phyloP scores from a whole-genome alignment of 2,113 vertebrate genomes.

The Paracanthobrama guichenoti region DNA sequence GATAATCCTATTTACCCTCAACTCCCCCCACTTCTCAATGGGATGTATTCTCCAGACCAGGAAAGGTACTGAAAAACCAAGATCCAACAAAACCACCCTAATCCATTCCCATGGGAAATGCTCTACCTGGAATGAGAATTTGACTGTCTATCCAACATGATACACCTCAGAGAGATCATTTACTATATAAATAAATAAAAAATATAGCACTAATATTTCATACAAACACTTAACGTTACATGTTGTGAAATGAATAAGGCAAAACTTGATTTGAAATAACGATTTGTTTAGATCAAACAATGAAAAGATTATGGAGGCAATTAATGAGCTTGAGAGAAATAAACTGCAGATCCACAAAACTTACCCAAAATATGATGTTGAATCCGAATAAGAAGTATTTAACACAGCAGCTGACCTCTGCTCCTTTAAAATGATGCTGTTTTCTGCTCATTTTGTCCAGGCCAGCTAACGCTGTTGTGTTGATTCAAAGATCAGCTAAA shows the following conservation, averaged over 20 bases:
- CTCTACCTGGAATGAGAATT: background rate
- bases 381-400: constrained; percentile 81
- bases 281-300: background rate
- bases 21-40: constrained; percentile 5
- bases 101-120: constrained; percentile 11
- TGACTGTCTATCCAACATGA: background rate
- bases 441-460: constrained; percentile 77
- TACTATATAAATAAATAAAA: background rate
- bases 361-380: constrained; percentile 81
- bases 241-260: background rate
- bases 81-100: background rate
- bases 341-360: constrained; percentile 50
- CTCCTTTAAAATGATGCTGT: constrained; percentile 75
- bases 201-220: background rate
- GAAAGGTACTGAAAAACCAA: background rate
- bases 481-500: constrained; percentile 7
- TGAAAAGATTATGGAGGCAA: background rate
- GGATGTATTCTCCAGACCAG: background rate
- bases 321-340: background rate
- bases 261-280: background rate
- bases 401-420: constrained; percentile 81
- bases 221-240: background rate
- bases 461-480: constrained; percentile 36
- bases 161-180: background rate
- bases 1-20: constrained; percentile 11